phyloP scores from a whole-genome alignment of 2,113 vertebrate species.

The Corythoichthys intestinalis region DNA sequence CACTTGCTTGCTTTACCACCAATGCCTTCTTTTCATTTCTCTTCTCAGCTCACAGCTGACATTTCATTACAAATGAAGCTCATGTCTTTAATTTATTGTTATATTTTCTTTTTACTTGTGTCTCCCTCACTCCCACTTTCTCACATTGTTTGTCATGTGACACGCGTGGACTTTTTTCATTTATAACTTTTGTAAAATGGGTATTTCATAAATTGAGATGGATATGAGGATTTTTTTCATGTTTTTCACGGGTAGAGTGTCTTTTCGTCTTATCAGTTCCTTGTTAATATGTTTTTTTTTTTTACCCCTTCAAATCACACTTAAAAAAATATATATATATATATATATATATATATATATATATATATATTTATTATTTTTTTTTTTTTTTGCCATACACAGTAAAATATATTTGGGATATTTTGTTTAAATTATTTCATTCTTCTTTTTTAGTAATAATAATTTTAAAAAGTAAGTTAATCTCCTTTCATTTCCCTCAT shows the following conservation, averaged over 20 bases:
- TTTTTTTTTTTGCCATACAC: no score
- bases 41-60: conserved; percentile 47
- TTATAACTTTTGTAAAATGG: neutral
- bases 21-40: conserved; percentile 64
- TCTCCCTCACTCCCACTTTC: neutral
- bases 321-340: no score
- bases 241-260: neutral
- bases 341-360: no score
- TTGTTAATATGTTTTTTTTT: neutral
- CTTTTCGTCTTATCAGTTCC: neutral
- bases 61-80: conserved; percentile 49
- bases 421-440: neutral
- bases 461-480: neutral
- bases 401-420: no score
- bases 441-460: neutral
- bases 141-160: neutral
- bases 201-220: neutral
- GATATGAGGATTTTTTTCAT: neutral
- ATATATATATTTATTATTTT: no score
- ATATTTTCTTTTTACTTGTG: conserved; percentile 16
- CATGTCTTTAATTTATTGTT: conserved; percentile 33
- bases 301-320: no score
- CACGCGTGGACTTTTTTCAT: neutral
- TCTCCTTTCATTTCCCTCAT: neutral
- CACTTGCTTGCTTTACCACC: conserved; percentile 65